Percentiles rank a stretch among this genome's conserved stretches.
phyloP scores from a whole-genome alignment of 1,140 invertebrate species.

The Ips typographus region DNA sequence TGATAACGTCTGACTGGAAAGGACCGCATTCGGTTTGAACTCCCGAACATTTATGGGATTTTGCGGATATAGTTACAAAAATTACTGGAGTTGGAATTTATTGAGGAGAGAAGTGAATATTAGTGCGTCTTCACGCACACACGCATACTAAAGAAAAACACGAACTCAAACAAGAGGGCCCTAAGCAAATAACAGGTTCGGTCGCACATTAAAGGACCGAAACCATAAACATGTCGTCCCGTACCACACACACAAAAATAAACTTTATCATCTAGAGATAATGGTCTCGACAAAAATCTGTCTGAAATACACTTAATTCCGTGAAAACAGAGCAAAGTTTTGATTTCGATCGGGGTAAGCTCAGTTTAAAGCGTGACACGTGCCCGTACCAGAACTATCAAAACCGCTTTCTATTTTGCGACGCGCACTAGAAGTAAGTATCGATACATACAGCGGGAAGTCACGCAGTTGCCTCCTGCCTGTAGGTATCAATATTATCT shows the following conservation, averaged over 20 bases:
- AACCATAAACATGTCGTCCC: slow-evolving; percentile 21
- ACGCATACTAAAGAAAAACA: neutral
- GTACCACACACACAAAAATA: slow-evolving; percentile 26
- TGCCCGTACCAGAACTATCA: slow-evolving; percentile 18
- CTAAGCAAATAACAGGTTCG: slow-evolving; percentile 15
- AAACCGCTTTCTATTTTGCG: slow-evolving; percentile 29
- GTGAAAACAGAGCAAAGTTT: slow-evolving; percentile 31
- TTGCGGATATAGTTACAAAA: too few species aligned
- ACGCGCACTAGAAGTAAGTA: slow-evolving; percentile 22
- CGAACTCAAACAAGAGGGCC: slow-evolving; percentile 1
- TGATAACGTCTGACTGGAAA: neutral
- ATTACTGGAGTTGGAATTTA: too few species aligned
- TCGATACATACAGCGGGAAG: neutral
- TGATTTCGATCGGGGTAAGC: slow-evolving; percentile 2
- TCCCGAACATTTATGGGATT: too few species aligned
- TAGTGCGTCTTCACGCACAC: too few species aligned
- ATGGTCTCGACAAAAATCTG: slow-evolving; percentile 32
- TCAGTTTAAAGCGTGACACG: slow-evolving; percentile 7
- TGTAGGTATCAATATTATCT: slow-evolving; percentile 15
- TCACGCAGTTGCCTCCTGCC: neutral
- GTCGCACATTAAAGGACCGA: slow-evolving; percentile 15
- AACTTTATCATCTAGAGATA: slow-evolving; percentile 33
- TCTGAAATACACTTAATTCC: slow-evolving; percentile 32
- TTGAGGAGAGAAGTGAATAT: too few species aligned
- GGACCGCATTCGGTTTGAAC: too few species aligned